Percentiles rank a stretch among this genome's conserved stretches.
These are phyloP conservation scores for Bombyx mandarina DNA, from an alignment of 1,140 invertebrate genomes.

Conservation along the genomic window DNA sequence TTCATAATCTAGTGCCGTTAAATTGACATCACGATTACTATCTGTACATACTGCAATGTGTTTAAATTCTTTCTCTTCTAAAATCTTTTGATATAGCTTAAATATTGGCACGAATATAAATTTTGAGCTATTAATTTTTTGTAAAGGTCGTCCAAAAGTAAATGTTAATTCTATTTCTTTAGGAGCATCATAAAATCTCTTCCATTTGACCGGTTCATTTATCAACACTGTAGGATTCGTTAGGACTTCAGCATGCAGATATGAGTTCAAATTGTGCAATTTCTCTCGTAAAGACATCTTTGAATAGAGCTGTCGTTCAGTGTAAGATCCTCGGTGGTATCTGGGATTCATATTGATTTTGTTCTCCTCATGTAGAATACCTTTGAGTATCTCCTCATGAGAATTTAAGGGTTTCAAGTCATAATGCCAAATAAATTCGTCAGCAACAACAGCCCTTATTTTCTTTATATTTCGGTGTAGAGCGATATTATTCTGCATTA, in stretches of 20 bases:
- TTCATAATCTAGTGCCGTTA: slow-evolving; percentile 22
- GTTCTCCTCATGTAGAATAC: slow-evolving; percentile 51
- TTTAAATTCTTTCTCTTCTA: slow-evolving; percentile 49
- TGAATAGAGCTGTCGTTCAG: slow-evolving; percentile 60
- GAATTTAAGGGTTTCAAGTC: slow-evolving; percentile 55
- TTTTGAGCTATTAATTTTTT: slow-evolving; percentile 60
- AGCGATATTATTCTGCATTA: slow-evolving; percentile 64
- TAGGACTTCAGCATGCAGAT: slow-evolving; percentile 44
- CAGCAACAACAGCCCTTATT: slow-evolving; percentile 57
- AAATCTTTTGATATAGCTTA: slow-evolving; percentile 58
- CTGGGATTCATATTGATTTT: slow-evolving; percentile 62
- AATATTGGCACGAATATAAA: slow-evolving; percentile 65
- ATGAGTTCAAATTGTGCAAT: slow-evolving; percentile 44
- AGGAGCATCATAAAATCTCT: slow-evolving; percentile 23
- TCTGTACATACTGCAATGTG: slow-evolving; percentile 37
- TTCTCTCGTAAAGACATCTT: slow-evolving; percentile 67
- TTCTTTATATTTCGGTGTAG: slow-evolving; percentile 61
- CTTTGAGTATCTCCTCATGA: slow-evolving; percentile 59
- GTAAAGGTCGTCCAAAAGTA: slow-evolving; percentile 49
- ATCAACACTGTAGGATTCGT: slow-evolving; percentile 47
- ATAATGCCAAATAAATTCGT: slow-evolving; percentile 69
- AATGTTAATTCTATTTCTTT: slow-evolving; percentile 33
- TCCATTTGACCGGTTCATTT: slow-evolving; percentile 44
- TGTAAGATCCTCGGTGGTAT: slow-evolving; percentile 67
- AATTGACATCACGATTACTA: slow-evolving; percentile 14